Evolutionary conservation across 1,140 invertebrate species (phyloP), one percentile per base, ranked within the genome.

Genomic region (Papilio glaucus): DNA sequence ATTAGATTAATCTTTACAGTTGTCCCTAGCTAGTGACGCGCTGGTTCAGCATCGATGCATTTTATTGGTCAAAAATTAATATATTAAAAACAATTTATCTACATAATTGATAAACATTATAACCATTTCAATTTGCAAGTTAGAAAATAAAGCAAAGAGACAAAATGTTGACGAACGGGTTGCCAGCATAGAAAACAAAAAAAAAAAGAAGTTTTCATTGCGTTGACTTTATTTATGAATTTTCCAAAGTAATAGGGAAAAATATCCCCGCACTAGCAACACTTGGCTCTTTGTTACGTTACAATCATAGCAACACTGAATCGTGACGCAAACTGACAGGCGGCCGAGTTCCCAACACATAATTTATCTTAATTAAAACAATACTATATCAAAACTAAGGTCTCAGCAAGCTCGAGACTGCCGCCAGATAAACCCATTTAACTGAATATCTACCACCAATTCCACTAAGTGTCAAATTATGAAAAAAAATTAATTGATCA

Each of bases 1-100:
- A 89, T 92, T 92, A 92, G 85, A 91, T 88, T 90, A 89, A 82
- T 90, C 87, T 92, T 92, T 92, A 92, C 90, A 92, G 86, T 89
- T 88, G 83, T 89, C 83, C 87, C 89, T 91, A 88, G 86, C 89
- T 90, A 88, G 83, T 90, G 86, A 91, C 87, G 85, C 79, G 82
- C 81, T 82, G 77, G 81, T 86, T 86, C 84, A 86, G 84, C 85
- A 84, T 85, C 88, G 85, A 90, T 89, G 89, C 89, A 87, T 87
- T 87, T 86, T 90, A 89, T 89, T 92, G 86, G 88, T 91, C 90
- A 86, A 86, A 78, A 91, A 86, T 85, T 83, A 86, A 90, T 87
- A 87, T 89, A 89, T 88, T 86, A 89, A 89, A 89, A 89, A 91
- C 90, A 90, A 92, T 90, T 90, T 89, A 91, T 89, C 86, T 91